phyloP scores from a whole-genome alignment of 2,113 vertebrate species.

The Pleuronectes platessa region DNA sequence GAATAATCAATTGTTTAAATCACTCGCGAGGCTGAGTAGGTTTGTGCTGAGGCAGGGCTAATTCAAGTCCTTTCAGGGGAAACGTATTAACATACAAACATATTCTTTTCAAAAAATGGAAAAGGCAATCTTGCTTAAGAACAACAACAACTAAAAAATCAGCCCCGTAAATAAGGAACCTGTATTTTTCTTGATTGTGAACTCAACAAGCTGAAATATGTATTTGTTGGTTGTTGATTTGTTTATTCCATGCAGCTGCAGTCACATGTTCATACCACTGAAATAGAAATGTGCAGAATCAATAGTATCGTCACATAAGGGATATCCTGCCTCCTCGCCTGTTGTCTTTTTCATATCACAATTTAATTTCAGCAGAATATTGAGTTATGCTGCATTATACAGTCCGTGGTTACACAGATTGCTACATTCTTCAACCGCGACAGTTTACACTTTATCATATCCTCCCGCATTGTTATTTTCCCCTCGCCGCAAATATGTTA shows the following conservation, averaged over 20 bases:
- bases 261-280: neutral
- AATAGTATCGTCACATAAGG: neutral
- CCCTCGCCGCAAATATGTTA: neutral
- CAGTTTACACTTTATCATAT: neutral
- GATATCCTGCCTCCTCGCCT: neutral
- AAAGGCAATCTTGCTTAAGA: neutral
- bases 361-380: conserved; percentile 1
- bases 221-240: neutral
- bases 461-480: neutral
- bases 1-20: conserved; percentile 24
- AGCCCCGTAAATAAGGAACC: neutral
- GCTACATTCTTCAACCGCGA: neutral
- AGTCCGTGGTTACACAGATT: neutral
- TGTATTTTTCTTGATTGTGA: neutral
- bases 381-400: neutral
- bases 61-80: conserved; percentile 7
- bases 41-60: conserved; percentile 20
- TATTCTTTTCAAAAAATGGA: neutral
- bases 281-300: neutral
- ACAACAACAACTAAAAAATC: neutral
- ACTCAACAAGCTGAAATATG: neutral
- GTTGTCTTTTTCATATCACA: conserved; percentile 2
- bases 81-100: neutral
- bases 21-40: conserved; percentile 24
- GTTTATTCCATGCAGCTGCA: neutral